These are phyloP conservation scores for Spizella passerina DNA, from an alignment of 2,797 vertebrate genomes.

Conservation along the genomic window DNA sequence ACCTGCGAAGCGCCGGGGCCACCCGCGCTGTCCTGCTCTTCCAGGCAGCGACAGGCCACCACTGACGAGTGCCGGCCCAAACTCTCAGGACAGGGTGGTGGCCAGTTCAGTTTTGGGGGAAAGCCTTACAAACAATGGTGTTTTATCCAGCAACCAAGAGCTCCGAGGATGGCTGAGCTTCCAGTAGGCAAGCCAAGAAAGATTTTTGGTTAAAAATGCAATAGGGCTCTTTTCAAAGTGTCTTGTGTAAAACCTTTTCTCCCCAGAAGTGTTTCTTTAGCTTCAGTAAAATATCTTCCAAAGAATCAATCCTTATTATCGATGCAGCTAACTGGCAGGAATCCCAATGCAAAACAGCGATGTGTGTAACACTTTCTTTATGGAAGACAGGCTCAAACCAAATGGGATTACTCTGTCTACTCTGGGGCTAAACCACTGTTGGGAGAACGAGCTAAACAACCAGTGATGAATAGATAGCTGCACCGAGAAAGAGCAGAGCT, in stretches of 20 bases:
- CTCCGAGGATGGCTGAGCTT: background rate
- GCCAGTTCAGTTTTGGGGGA: accelerated
- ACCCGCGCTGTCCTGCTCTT: accelerated
- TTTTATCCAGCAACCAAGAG: background rate
- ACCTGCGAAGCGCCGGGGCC: accelerated
- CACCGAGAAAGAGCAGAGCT: background rate
- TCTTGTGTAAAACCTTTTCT: background rate
- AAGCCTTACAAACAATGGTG: accelerated
- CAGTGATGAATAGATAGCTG: background rate
- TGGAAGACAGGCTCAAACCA: background rate
- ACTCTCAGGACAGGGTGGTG: accelerated
- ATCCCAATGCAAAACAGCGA: background rate
- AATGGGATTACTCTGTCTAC: background rate
- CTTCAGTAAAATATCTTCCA: background rate
- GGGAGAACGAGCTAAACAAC: background rate
- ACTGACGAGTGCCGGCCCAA: background rate
- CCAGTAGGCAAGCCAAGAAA: background rate
- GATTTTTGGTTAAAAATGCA: background rate
- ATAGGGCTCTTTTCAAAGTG: background rate
- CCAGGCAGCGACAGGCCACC: accelerated
- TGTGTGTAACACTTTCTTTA: background rate
- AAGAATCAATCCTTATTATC: background rate
- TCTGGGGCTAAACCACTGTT: background rate
- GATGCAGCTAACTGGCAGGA: background rate
- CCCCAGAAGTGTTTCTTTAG: background rate